phyloP scores from a whole-genome alignment of 2,888 invertebrate species.

The Ennomos fuscantarius region DNA sequence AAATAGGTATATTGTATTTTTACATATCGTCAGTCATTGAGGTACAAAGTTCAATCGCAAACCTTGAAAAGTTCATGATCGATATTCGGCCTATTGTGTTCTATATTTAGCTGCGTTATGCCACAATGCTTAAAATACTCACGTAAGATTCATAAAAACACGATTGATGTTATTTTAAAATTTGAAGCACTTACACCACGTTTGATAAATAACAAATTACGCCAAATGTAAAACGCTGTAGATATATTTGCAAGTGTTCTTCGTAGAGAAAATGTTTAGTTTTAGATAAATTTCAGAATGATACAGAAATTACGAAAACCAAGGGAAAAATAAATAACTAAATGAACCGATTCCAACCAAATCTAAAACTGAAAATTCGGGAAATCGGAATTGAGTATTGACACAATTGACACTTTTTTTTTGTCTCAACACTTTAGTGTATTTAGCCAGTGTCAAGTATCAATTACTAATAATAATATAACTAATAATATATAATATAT shows the following conservation, averaged over 20 bases:
- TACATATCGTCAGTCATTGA: neutral
- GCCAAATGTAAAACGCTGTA: neutral
- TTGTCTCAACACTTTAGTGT: too few relatives aligned
- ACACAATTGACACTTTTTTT: too few relatives aligned
- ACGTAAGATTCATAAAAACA: slow-evolving; percentile 15
- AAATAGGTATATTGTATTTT: slow-evolving; percentile 5
- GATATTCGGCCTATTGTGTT: slow-evolving; percentile 11
- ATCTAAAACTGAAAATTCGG: too few relatives aligned
- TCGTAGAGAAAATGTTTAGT: too few relatives aligned
- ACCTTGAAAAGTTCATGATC: slow-evolving; percentile 24
- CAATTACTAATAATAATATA: too few relatives aligned
- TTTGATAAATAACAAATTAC: neutral
- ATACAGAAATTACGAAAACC: too few relatives aligned
- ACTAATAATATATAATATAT: too few relatives aligned
- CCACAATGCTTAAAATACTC: slow-evolving; percentile 13
- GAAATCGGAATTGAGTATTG: too few relatives aligned
- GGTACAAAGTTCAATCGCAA: slow-evolving; percentile 28
- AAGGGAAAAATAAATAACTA: too few relatives aligned
- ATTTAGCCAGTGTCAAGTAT: too few relatives aligned
- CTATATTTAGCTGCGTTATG: slow-evolving; percentile 26
- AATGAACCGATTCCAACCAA: too few relatives aligned
- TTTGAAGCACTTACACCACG: neutral
- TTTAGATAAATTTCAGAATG: too few relatives aligned
- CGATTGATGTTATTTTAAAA: neutral
- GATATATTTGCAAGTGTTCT: neutral